Evolutionary conservation across 2,797 vertebrate genomes (phyloP).

Genomic region (Todus mexicanus): DNA sequence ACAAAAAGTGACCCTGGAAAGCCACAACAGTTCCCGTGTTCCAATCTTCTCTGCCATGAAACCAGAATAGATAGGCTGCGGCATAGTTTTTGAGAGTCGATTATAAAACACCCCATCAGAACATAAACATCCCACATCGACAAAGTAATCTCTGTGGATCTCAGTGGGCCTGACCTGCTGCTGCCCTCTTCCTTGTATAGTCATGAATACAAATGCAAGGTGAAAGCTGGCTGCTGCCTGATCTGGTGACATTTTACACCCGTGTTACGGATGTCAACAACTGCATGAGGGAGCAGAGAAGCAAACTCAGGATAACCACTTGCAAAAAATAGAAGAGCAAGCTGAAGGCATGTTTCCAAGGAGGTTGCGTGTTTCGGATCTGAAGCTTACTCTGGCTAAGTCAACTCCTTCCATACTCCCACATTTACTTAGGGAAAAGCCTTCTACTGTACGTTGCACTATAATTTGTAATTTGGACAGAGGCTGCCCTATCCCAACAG

Average conservation of each 20-base stretch:
- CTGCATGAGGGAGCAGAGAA: constrained; percentile 46
- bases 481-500: neutral
- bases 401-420: neutral
- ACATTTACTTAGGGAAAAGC: constrained; percentile 1
- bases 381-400: neutral
- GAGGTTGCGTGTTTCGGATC: neutral
- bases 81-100: constrained; percentile 23
- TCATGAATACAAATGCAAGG: constrained; percentile 65
- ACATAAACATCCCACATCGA: constrained; percentile 52
- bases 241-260: constrained; percentile 47
- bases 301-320: constrained; percentile 16
- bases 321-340: constrained; percentile 13
- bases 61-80: neutral
- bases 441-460: neutral
- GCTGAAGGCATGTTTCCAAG: neutral
- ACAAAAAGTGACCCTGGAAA: neutral
- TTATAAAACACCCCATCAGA: constrained; percentile 55
- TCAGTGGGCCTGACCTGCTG: constrained; percentile 44
- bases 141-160: constrained; percentile 60
- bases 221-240: constrained; percentile 40
- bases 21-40: neutral
- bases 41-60: neutral
- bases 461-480: neutral
- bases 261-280: constrained; percentile 57
- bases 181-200: constrained; percentile 58